phyloP scores from a whole-genome alignment of 1,140 invertebrate species.

The Pristionchus pacificus region DNA sequence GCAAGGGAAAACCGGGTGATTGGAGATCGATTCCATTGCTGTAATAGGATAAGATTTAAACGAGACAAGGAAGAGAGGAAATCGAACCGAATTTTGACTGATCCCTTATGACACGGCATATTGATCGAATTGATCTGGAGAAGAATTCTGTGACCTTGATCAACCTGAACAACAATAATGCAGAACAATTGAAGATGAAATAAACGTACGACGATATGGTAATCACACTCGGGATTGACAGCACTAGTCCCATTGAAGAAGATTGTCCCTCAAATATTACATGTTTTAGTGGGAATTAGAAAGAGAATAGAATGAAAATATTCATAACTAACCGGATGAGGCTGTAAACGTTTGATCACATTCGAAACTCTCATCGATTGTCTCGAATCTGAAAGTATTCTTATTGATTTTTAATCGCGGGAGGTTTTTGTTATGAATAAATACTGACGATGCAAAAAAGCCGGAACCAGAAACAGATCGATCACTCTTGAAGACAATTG shows the following conservation, averaged over 20 bases:
- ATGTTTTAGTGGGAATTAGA: not conserved
- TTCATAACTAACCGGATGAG: not conserved
- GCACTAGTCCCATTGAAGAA: not conserved
- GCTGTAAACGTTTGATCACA: not conserved
- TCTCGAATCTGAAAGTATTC: not conserved
- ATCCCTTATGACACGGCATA: too few species aligned
- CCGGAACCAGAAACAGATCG: not conserved
- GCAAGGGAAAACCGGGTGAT: constrained; percentile 42
- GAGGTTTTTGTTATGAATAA: not conserved
- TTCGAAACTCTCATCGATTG: not conserved
- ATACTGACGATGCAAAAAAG: not conserved
- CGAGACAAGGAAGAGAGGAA: not conserved
- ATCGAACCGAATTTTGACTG: too few species aligned
- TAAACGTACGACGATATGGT: not conserved
- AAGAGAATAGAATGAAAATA: not conserved
- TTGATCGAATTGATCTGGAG: too few species aligned
- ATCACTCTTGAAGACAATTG: not conserved
- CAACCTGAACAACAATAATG: too few species aligned
- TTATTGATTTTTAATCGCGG: too few species aligned
- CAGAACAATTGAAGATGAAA: too few species aligned
- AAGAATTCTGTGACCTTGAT: too few species aligned
- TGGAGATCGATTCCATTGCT: constrained; percentile 40
- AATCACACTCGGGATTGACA: not conserved
- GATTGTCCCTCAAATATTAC: not conserved
- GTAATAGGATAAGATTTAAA: constrained; percentile 7